Conservation (phyloP, 1,140 invertebrate genomes). For the Drosophila nebulosa region DNA sequence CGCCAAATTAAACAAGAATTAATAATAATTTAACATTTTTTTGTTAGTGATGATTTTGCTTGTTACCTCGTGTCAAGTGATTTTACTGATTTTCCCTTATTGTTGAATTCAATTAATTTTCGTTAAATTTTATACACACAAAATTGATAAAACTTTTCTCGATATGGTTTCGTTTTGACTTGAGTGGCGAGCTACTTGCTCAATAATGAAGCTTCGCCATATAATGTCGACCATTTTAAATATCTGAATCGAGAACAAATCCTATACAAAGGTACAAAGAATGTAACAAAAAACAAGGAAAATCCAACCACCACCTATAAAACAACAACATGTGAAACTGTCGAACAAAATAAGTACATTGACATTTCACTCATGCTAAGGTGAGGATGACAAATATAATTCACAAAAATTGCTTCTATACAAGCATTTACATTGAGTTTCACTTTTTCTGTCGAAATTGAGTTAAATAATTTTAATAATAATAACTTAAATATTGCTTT, state of each 20-base stretch:
- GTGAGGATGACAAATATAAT: too few species aligned
- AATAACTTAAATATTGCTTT: too few species aligned
- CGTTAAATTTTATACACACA: background rate
- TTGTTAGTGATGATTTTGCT: too few species aligned
- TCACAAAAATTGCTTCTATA: background rate
- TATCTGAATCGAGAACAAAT: constrained; percentile 5
- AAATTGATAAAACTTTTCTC: background rate
- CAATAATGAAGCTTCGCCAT: constrained; percentile 44
- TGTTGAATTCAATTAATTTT: background rate
- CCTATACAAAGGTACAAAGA: constrained; percentile 41
- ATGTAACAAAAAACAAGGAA: constrained; percentile 39
- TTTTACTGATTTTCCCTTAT: constrained; percentile 16
- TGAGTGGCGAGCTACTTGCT: constrained; percentile 38
- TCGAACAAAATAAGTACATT: constrained; percentile 9
- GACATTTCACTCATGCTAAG: background rate
- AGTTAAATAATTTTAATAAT: too few species aligned
- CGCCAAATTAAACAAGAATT: constrained; percentile 59
- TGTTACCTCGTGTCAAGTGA: background rate
- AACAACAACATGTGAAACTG: constrained; percentile 25
- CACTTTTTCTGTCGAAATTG: too few species aligned
- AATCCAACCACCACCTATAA: constrained; percentile 22
- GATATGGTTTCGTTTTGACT: constrained; percentile 22
- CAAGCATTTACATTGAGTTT: too few species aligned
- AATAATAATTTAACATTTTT: constrained; percentile 18
- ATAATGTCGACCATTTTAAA: constrained; percentile 43